Conservation (phyloP, 2,797 vertebrate genomes). For the Sebastes matsubarae region DNA sequence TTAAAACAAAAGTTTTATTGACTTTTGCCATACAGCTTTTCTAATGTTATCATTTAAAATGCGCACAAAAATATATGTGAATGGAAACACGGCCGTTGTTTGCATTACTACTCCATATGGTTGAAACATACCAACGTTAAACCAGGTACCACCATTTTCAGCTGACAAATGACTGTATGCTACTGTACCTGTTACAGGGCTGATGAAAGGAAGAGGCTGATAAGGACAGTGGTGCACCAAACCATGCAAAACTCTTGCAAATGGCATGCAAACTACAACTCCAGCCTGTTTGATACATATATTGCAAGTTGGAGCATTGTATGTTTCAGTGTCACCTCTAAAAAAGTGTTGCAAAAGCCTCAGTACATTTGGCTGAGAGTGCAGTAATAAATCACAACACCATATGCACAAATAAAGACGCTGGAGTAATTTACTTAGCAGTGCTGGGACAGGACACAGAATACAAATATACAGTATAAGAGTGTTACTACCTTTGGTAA, state of each 20-base stretch:
- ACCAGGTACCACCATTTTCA: background rate
- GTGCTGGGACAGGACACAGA: background rate
- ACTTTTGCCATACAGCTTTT: background rate
- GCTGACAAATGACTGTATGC: background rate
- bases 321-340: background rate
- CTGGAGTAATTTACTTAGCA: background rate
- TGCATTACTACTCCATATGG: background rate
- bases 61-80: background rate
- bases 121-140: background rate
- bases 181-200: background rate
- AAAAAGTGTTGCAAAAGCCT: background rate
- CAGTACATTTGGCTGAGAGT: background rate
- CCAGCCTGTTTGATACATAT: background rate
- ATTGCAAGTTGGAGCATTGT: background rate
- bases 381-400: constrained; percentile 28
- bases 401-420: constrained; percentile 39
- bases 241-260: background rate
- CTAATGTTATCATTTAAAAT: background rate
- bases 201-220: background rate
- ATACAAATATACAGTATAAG: background rate
- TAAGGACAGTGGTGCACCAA: background rate
- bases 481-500: background rate
- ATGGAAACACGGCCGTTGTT: background rate
- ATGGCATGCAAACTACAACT: background rate
- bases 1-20: background rate